Percentiles rank a stretch among this genome's conserved stretches.
phyloP scores from a whole-genome alignment of 2,797 vertebrate genomes.

The Lateolabrax maculatus region DNA sequence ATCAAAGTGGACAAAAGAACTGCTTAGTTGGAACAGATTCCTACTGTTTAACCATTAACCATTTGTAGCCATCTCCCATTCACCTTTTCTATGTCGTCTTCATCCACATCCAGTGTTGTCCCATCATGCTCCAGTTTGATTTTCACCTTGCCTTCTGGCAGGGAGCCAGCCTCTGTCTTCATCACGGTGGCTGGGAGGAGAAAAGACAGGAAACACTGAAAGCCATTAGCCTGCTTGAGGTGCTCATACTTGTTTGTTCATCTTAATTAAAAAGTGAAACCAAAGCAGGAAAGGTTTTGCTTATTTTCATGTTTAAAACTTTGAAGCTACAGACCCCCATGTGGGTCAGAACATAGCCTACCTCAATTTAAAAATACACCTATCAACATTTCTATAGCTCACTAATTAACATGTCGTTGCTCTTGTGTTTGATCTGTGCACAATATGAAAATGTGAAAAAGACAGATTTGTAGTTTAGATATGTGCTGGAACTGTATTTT shows the following conservation, averaged over 20 bases:
- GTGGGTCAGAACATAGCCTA: too few species aligned
- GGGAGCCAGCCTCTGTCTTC: constrained; percentile 83
- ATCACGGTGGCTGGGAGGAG: constrained; percentile 89
- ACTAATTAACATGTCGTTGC: too few species aligned
- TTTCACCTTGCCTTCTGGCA: constrained; percentile 93
- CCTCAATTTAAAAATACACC: too few species aligned
- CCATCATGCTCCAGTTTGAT: constrained; percentile 94
- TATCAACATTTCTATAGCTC: too few species aligned
- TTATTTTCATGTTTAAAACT: background rate
- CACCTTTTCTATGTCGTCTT: constrained; percentile 97
- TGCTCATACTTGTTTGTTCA: background rate
- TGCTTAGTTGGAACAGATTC: background rate
- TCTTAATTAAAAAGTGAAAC: background rate
- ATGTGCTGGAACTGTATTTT: too few species aligned
- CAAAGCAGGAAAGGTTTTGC: too few species aligned
- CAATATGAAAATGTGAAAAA: too few species aligned
- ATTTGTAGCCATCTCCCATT: constrained; percentile 2
- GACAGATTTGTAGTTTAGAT: too few species aligned
- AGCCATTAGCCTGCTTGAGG: background rate
- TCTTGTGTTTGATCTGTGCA: too few species aligned
- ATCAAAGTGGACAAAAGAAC: background rate
- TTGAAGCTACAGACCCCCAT: background rate
- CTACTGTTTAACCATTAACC: background rate
- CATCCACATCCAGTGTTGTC: constrained; percentile 93
- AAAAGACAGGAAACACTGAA: background rate